Base-by-base conservation (phyloP, 2,113 vertebrate species). In the Microcebus griseorufus region DNA sequence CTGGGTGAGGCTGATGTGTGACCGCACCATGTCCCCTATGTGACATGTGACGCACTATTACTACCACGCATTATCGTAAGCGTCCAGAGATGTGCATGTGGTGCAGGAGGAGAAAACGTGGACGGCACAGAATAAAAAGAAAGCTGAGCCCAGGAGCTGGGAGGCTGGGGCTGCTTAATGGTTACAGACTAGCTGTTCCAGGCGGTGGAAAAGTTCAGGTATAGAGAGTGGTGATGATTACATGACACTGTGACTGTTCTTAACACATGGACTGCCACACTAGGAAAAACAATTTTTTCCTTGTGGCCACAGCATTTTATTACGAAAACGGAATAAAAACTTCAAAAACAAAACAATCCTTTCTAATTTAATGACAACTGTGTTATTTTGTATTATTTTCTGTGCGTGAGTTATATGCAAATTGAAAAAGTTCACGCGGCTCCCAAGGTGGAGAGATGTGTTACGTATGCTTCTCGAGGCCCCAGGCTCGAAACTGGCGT, bases 21-120 rank as follows among this genome's bases (percentile, higher is more conserved):
- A 45, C 3, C 0, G 14, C 10, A 25, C 11, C 8, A 1, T 51
- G 20, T 5, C 23, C 32, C 39, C 73, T 20, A 42, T 0, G 13
- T 18, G 23, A 25, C 34, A 29, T 0, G 1, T 10, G 25, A 95
- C 0, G 4, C 29, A 39, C 23, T 39, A 1, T 11, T 1, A 23
- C 1, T 60, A n/a, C 39, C 25, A 8, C n/a, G 6, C 0, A 0
- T 29, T 12, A 42, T 6, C 1, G 9, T 3, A 23, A 5, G n/a
- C 13, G 0, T 18, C 4, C 3, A n/a, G 11, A 12, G 42, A 27
- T n/a, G 78, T 11, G 27, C 39, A 32, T 62, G 53, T 14, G 25
- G 53, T 20, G 45, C 8, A 3, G 0, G 4, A 80, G 81, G 79
- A 23, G n/a, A 32, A 64, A 58, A 18, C 5, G 55, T 1, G 2